These are phyloP conservation scores for Chelonus formosanus DNA, from an alignment of 2,888 invertebrate genomes.

Conservation along the genomic window DNA sequence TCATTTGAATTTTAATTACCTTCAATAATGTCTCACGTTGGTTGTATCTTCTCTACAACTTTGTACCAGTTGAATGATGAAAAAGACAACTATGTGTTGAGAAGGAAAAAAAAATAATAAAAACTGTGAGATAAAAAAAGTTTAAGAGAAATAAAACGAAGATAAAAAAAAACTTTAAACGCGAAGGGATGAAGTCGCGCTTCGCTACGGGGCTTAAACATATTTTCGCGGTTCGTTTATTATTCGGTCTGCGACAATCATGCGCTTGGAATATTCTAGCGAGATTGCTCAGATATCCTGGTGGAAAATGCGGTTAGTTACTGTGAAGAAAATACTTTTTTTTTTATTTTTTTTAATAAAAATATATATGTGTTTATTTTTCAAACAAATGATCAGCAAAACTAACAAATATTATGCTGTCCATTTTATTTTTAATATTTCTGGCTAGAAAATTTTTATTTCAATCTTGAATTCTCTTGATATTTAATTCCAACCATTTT, in stretches of 20 bases:
- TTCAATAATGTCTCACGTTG: no score
- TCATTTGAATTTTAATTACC: no score
- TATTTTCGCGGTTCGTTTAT: slow-evolving; percentile 60
- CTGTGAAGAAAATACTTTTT: slow-evolving; percentile 1
- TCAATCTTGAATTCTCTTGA: neutral
- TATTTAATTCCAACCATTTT: no score
- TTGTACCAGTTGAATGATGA: slow-evolving; percentile 9
- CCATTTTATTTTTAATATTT: neutral
- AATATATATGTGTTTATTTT: neutral
- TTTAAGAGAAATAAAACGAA: neutral
- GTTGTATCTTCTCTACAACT: neutral
- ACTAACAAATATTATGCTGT: no score
- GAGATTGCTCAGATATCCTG: slow-evolving; percentile 21
- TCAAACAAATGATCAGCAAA: neutral
- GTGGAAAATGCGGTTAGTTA: slow-evolving; percentile 27
- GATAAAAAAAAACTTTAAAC: no score
- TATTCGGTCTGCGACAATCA: slow-evolving; percentile 51
- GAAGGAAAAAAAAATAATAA: slow-evolving; percentile 28
- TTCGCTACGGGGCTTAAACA: slow-evolving; percentile 38
- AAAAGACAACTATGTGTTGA: slow-evolving; percentile 34
- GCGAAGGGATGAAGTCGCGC: no score
- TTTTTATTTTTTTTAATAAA: no score
- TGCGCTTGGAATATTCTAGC: slow-evolving; percentile 27
- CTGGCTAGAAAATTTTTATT: slow-evolving; percentile 10
- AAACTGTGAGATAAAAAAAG: slow-evolving; percentile 37